Conservation (phyloP, 2,797 vertebrate genomes). For the Poeciliopsis turneri region DNA sequence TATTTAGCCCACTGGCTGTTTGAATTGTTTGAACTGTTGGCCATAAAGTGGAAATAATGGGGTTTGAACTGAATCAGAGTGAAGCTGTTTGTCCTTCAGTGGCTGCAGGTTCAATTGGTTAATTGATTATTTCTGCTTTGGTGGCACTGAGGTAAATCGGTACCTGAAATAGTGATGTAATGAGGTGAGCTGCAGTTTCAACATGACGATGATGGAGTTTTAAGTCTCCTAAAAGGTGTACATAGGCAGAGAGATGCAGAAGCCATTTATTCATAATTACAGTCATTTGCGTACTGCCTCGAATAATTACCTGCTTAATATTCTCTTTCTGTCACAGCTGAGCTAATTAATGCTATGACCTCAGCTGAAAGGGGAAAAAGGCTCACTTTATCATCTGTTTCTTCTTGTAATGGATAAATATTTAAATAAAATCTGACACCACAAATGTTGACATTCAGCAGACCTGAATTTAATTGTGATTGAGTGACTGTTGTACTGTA, state of each 20-base stretch:
- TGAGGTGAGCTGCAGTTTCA: background rate
- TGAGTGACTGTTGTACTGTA: constrained; percentile 29
- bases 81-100: constrained; percentile 21
- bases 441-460: constrained; percentile 27
- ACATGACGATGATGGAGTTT: background rate
- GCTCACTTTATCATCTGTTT: constrained; percentile 21
- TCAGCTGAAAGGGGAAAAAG: constrained; percentile 9
- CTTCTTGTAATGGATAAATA: constrained; percentile 33
- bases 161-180: background rate
- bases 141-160: constrained; percentile 21
- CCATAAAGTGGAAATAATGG: constrained; percentile 19
- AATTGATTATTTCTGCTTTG: constrained; percentile 37
- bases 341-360: constrained; percentile 53
- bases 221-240: constrained; percentile 20
- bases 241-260: constrained; percentile 12
- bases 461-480: constrained; percentile 42
- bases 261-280: constrained; percentile 40
- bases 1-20: constrained; percentile 31
- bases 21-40: constrained; percentile 30
- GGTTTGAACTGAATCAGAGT: constrained; percentile 34
- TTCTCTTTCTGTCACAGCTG: constrained; percentile 46
- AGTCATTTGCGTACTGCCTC: constrained; percentile 27
- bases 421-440: constrained; percentile 29
- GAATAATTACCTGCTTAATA: constrained; percentile 60
- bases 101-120: constrained; percentile 42